Percentiles rank a stretch among this genome's conserved stretches.
These are phyloP conservation scores for Eupithecia pulchellata DNA, from an alignment of 2,888 invertebrate genomes.

Conservation along the genomic window DNA sequence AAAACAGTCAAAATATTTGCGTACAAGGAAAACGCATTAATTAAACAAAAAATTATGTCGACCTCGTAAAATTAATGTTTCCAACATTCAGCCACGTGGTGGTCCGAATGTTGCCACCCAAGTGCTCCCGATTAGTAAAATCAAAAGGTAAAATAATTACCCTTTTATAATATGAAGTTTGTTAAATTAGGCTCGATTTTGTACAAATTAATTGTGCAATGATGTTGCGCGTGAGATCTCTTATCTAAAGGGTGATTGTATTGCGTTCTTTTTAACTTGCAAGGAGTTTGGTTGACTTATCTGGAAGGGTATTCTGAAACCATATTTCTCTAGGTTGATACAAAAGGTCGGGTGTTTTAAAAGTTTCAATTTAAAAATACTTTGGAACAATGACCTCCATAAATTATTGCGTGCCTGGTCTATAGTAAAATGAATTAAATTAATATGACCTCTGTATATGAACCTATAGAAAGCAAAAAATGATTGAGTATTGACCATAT, in stretches of 20 bases:
- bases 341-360: no score
- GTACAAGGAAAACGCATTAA: constrained; percentile 38
- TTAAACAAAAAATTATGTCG: constrained; percentile 29
- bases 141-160: constrained; percentile 4
- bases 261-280: constrained; percentile 3
- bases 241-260: constrained; percentile 34
- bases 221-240: constrained; percentile 38
- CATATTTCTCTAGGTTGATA: no score
- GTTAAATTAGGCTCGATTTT: constrained; percentile 8
- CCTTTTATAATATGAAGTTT: constrained; percentile 18
- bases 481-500: no score
- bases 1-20: constrained; percentile 13
- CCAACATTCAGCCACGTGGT: constrained; percentile 18
- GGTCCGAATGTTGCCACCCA: constrained; percentile 36
- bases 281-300: background rate
- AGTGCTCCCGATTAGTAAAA: constrained; percentile 13
- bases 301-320: constrained; percentile 2
- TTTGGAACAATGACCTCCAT: no score
- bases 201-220: constrained; percentile 44
- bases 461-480: no score
- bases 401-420: no score
- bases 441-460: no score
- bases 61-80: constrained; percentile 34
- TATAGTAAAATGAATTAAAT: no score
- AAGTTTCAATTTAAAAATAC: no score